Evolutionary conservation across 2,888 invertebrate genomes (phyloP).

Genomic region (Chironomus riparius): DNA sequence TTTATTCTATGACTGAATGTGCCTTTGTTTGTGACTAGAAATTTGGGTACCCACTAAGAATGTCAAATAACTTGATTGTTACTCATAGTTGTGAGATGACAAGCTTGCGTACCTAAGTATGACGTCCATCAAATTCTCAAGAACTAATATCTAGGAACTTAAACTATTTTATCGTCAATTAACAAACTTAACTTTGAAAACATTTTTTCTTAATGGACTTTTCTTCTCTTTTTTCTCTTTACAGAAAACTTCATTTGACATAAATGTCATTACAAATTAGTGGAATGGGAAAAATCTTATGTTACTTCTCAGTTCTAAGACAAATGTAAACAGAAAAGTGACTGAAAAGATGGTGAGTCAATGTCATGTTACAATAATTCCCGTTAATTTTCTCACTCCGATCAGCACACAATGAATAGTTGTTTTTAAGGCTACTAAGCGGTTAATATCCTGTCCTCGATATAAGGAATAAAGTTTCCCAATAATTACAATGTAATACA

Average conservation of each 20-base stretch:
- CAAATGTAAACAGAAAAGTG: neutral
- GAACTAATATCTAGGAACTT: neutral
- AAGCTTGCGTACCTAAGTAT: no score
- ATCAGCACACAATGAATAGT: no score
- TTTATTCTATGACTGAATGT: neutral
- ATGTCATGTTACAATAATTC: neutral
- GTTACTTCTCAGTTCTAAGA: neutral
- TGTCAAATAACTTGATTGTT: neutral
- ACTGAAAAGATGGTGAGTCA: constrained; percentile 5
- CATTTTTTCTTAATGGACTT: neutral
- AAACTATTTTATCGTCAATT: neutral
- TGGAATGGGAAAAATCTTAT: neutral
- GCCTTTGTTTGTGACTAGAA: neutral
- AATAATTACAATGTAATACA: no score
- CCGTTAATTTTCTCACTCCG: neutral
- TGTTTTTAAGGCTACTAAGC: no score
- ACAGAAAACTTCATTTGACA: neutral
- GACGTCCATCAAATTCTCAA: no score
- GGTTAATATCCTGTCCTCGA: no score
- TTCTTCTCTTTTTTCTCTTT: neutral
- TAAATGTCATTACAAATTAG: neutral
- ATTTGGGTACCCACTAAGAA: neutral
- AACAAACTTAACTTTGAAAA: neutral
- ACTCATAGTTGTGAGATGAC: neutral
- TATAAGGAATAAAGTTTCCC: no score